Evolutionary conservation across 2,113 vertebrate genomes (phyloP).

Genomic region (Acanthochromis polyacanthus): DNA sequence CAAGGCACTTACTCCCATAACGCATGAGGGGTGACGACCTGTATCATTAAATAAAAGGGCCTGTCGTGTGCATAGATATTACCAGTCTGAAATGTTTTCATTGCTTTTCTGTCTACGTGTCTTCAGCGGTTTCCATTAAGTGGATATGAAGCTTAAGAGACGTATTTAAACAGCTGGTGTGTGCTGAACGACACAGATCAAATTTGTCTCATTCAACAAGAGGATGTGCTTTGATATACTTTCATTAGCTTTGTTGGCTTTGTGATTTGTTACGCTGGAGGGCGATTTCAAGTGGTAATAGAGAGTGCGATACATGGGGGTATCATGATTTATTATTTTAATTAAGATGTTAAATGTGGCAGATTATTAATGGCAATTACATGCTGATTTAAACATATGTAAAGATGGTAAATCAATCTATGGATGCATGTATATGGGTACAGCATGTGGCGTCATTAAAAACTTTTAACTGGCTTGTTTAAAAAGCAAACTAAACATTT

Average conservation of each 20-base stretch:
- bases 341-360: constrained; percentile 67
- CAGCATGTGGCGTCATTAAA: not conserved
- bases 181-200: constrained; percentile 50
- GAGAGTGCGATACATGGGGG: constrained; percentile 36
- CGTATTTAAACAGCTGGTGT: constrained; percentile 35
- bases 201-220: constrained; percentile 51
- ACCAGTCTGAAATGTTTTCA: constrained; percentile 23
- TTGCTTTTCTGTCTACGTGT: constrained; percentile 16
- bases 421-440: constrained; percentile 9
- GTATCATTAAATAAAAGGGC: constrained; percentile 39
- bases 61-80: constrained; percentile 23
- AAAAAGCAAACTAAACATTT: constrained; percentile 35
- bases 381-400: constrained; percentile 59
- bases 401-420: constrained; percentile 16
- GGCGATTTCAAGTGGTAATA: constrained; percentile 52
- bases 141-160: constrained; percentile 5
- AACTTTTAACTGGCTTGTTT: not conserved
- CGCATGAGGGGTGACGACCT: constrained; percentile 38
- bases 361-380: constrained; percentile 64
- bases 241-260: constrained; percentile 71
- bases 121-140: constrained; percentile 20
- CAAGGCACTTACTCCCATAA: constrained; percentile 35
- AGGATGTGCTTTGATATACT: constrained; percentile 55
- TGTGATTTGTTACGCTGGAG: constrained; percentile 52
- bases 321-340: constrained; percentile 71